Evolutionary conservation across 2,797 vertebrate genomes (phyloP).

Genomic region (Antennarius maculatus): DNA sequence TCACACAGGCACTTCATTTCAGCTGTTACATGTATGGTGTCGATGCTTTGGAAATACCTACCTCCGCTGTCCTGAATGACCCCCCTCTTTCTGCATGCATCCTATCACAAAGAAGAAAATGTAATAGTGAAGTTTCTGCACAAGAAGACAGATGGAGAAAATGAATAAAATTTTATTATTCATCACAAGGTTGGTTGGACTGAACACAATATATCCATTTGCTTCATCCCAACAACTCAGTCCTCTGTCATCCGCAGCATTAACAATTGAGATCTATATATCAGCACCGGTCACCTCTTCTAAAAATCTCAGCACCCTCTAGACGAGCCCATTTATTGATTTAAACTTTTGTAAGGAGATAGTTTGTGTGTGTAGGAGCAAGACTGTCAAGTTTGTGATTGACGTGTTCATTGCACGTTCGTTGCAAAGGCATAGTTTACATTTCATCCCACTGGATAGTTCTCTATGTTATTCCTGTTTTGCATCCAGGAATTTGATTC

Average conservation of each 20-base stretch:
- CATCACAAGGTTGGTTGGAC: slow-evolving; percentile 67
- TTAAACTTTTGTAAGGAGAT: neutral
- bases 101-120: slow-evolving; percentile 44
- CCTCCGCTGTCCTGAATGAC: slow-evolving; percentile 4
- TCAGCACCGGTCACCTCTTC: slow-evolving; percentile 42
- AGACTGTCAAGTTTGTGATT: neutral
- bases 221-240: slow-evolving; percentile 66
- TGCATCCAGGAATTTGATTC: neutral
- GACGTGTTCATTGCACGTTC: neutral
- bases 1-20: neutral
- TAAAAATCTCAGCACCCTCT: slow-evolving; percentile 44
- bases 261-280: slow-evolving; percentile 69
- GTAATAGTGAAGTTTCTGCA: slow-evolving; percentile 43
- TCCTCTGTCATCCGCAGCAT: slow-evolving; percentile 66
- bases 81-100: slow-evolving; percentile 21
- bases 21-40: neutral
- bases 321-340: slow-evolving; percentile 14
- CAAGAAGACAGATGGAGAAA: slow-evolving; percentile 60
- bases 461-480: neutral
- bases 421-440: neutral
- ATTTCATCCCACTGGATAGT: neutral
- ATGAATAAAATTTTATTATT: slow-evolving; percentile 79
- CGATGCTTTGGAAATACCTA: slow-evolving; percentile 14
- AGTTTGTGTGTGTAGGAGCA: neutral
- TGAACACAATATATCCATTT: slow-evolving; percentile 85